Conservation (phyloP, 2,888 invertebrate species). For the Tortricodes alternella region DNA sequence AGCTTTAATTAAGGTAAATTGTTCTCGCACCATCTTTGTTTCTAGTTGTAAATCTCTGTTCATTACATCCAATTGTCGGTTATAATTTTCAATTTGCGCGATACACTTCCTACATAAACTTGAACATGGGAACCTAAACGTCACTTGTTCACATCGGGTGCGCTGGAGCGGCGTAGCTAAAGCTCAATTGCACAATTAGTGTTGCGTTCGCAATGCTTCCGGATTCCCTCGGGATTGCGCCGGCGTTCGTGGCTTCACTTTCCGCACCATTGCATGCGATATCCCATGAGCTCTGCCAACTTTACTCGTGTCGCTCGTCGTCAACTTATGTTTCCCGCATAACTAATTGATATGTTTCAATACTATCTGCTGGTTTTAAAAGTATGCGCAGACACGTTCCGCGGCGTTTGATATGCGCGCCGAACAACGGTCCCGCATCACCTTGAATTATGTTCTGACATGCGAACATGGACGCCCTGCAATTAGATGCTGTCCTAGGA, state of each 20-base stretch:
- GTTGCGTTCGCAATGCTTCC: constrained; percentile 60
- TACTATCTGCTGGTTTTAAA: constrained; percentile 35
- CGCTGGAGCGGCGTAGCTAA: constrained; percentile 54
- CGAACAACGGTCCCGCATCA: constrained; percentile 39
- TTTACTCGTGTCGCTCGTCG: background rate
- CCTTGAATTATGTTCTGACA: constrained; percentile 56
- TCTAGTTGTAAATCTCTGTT: background rate
- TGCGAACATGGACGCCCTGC: constrained; percentile 48
- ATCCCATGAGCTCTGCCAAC: constrained; percentile 9
- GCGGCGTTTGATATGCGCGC: constrained; percentile 39
- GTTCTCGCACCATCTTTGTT: background rate
- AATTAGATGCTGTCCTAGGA: constrained; percentile 62
- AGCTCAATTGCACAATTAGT: constrained; percentile 74
- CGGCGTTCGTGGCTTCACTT: constrained; percentile 41
- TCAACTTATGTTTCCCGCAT: too few relatives aligned
- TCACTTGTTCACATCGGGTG: constrained; percentile 38
- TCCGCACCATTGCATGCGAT: constrained; percentile 37
- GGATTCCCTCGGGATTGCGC: constrained; percentile 71
- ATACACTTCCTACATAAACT: constrained; percentile 27
- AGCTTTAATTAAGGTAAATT: too few relatives aligned
- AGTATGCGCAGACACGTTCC: constrained; percentile 46
- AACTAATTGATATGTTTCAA: background rate
- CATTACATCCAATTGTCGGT: background rate
- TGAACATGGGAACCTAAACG: constrained; percentile 31
- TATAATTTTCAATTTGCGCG: constrained; percentile 26